phyloP scores from a whole-genome alignment of 2,113 vertebrate genomes.

The Bettongia penicillata region DNA sequence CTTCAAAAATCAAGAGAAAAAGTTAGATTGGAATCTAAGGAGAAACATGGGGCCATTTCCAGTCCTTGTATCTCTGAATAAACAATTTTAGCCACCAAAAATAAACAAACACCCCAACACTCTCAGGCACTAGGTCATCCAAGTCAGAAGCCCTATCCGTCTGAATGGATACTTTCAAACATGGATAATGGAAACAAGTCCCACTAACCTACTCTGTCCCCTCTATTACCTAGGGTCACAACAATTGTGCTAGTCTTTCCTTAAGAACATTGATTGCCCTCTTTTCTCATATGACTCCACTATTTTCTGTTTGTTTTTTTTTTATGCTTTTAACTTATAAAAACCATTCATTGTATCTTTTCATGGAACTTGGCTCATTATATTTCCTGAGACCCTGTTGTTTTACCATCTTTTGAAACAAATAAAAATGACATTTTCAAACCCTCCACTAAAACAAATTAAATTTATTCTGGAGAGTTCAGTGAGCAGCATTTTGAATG shows the following conservation, averaged over 20 bases:
- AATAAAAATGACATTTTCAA: conserved; percentile 73
- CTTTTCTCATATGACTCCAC: not conserved
- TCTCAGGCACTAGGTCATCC: not conserved
- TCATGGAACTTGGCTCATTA: conserved; percentile 49
- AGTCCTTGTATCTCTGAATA: not conserved
- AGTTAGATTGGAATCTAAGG: not conserved
- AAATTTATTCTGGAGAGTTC: conserved; percentile 82
- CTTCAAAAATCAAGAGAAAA: not conserved
- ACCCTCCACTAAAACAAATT: conserved; percentile 78
- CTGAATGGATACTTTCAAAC: not conserved
- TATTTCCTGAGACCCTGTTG: conserved; percentile 66
- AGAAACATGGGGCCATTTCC: not conserved
- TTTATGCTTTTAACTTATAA: conserved; percentile 37
- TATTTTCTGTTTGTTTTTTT: conserved; percentile 11
- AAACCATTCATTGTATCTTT: conserved; percentile 38
- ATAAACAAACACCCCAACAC: not conserved
- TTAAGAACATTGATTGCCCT: not conserved
- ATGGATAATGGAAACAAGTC: not conserved
- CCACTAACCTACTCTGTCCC: not conserved
- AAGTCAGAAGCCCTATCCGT: not conserved
- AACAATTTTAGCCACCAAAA: not conserved
- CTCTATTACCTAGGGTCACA: not conserved
- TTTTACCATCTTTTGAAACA: conserved; percentile 77
- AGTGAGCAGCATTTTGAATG: conserved; percentile 80
- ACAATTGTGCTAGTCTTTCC: not conserved